phyloP scores from a whole-genome alignment of 2,797 vertebrate genomes.

The Vultur gryphus region DNA sequence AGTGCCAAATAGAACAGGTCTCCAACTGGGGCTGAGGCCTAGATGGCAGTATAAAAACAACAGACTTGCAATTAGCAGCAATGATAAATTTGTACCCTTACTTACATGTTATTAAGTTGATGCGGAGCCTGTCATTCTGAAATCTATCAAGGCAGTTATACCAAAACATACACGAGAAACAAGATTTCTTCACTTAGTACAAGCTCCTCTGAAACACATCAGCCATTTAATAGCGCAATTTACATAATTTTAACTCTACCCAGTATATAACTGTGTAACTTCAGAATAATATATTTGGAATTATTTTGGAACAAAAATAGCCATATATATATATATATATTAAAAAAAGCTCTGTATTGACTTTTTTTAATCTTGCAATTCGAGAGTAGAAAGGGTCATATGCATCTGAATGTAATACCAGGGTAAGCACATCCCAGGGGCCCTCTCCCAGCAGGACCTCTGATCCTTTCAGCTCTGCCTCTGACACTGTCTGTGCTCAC shows the following conservation, averaged over 20 bases:
- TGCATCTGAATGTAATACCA: neutral
- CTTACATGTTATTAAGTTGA: neutral
- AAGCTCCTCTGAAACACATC: constrained; percentile 2
- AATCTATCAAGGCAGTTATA: neutral
- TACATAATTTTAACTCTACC: neutral
- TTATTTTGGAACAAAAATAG: neutral
- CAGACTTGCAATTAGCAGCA: constrained; percentile 23
- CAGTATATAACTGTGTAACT: neutral
- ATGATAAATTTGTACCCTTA: constrained; percentile 17
- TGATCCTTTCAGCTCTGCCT: neutral
- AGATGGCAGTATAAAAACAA: constrained; percentile 39
- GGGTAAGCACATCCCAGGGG: neutral
- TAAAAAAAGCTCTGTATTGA: neutral
- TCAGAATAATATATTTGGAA: neutral
- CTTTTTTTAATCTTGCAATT: neutral
- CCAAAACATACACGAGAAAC: neutral
- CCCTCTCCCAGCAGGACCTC: neutral
- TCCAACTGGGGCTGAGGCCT: neutral
- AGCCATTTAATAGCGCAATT: neutral
- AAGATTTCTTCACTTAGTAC: neutral
- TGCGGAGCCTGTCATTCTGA: constrained; percentile 27
- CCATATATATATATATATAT: neutral
- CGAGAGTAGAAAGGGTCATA: neutral
- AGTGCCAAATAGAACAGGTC: neutral
- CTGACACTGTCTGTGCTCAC: neutral